These are phyloP conservation scores for Brachyopa scutellaris DNA, from an alignment of 2,888 invertebrate genomes.

Conservation along the genomic window DNA sequence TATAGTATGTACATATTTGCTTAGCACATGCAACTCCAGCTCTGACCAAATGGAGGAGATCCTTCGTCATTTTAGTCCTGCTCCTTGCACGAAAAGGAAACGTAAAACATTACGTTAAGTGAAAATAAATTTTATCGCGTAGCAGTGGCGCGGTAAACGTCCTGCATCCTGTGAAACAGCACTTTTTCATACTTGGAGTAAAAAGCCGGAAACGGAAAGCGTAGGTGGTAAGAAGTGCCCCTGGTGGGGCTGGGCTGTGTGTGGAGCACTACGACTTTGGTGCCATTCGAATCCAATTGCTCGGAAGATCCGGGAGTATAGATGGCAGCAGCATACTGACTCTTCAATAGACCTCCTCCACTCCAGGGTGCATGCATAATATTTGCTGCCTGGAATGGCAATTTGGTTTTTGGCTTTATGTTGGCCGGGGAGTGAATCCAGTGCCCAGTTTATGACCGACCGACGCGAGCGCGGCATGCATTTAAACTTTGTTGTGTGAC, in stretches of 20 bases:
- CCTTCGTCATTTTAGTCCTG: background rate
- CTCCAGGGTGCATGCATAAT: conserved; percentile 47
- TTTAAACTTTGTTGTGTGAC: conserved; percentile 32
- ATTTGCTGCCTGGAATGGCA: conserved; percentile 40
- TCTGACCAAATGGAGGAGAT: conserved; percentile 18
- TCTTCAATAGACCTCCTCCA: too few relatives aligned
- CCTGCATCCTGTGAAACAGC: conserved; percentile 58
- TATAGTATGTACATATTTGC: conserved; percentile 58
- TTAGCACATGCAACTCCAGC: conserved; percentile 49
- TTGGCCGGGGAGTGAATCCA: background rate
- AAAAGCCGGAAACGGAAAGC: conserved; percentile 63
- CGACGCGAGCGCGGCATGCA: conserved; percentile 7
- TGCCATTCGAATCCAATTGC: conserved; percentile 68
- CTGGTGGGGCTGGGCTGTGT: background rate
- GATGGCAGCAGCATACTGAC: conserved; percentile 45
- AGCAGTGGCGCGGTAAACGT: conserved; percentile 55
- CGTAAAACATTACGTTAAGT: conserved; percentile 71
- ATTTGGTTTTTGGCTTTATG: conserved; percentile 63
- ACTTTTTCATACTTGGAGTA: conserved; percentile 65
- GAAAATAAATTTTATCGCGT: conserved; percentile 71
- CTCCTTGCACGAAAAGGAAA: conserved; percentile 56
- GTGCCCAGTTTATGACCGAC: background rate
- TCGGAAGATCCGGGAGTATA: conserved; percentile 28
- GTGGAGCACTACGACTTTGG: too few relatives aligned
- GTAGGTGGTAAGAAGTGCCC: conserved; percentile 11